Evolutionary conservation across 2,797 vertebrate genomes (phyloP).

Genomic region (Hypotaenidia okinawae): DNA sequence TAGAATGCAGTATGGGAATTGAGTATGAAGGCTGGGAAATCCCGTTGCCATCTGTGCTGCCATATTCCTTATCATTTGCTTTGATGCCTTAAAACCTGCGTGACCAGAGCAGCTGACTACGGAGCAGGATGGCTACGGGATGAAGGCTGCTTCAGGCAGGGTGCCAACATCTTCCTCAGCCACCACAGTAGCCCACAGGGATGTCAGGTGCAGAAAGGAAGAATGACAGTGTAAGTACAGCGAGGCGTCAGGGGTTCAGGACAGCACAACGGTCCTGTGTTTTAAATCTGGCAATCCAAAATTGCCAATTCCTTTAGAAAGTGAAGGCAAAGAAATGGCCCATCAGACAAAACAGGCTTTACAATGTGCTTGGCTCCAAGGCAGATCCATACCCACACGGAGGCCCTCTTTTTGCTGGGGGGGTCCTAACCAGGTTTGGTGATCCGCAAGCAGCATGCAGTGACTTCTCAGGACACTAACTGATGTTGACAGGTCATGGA

Average conservation of each 20-base stretch:
- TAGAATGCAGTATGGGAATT: background rate
- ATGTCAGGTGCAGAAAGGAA: background rate
- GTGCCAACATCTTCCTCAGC: background rate
- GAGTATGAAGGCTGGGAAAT: background rate
- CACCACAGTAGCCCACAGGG: background rate
- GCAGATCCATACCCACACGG: accelerated
- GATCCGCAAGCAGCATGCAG: accelerated
- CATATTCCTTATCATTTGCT: background rate
- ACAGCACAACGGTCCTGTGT: accelerated
- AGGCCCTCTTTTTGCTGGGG: accelerated
- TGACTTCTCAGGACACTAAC: background rate
- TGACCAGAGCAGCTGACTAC: background rate
- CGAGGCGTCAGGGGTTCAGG: accelerated
- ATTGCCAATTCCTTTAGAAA: background rate
- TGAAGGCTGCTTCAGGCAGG: background rate
- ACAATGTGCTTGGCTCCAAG: background rate
- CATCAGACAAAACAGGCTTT: background rate
- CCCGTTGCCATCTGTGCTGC: background rate
- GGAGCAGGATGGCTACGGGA: background rate
- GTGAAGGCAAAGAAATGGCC: background rate
- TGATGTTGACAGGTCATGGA: accelerated
- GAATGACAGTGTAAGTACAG: background rate
- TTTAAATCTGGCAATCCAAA: background rate
- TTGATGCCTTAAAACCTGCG: background rate
- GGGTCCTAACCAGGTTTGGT: background rate